Evolutionary conservation across 2,113 vertebrate genomes (phyloP), one percentile per base, ranked within the genome.

Genomic region (Burhinus oedicnemus): DNA sequence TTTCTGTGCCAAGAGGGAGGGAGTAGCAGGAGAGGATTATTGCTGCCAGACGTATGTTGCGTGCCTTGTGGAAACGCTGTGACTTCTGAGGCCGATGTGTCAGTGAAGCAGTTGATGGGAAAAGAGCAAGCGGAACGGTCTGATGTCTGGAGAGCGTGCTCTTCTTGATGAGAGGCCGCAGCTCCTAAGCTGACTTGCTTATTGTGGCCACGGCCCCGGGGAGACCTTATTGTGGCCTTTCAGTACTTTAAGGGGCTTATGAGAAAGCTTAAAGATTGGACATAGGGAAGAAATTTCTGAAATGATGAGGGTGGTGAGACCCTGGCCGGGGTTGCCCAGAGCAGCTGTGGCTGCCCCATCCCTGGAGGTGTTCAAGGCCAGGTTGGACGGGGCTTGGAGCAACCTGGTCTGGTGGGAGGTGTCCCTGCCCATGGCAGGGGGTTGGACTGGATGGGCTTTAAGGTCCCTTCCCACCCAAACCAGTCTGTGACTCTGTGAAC

Each of bases 361-460:
- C 47, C 47, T 49, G 47, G 47, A 49, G 47, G 47, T 47, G 45
- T 49, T 23, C 47, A 49, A 49, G 47, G 47, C 47, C 47, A 23
- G 47, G 47, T 49, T 49, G 47, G 47, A 22, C 47, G 47, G 47
- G 47, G 47, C 47, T 54, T 8, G 52, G 38, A 26, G 51, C 29
- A 11, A 4, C 18, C 36, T 38, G 55, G 2, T 14, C 18, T 13
- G 1, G 45, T 26, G 6, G 44, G 5, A 25, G 55, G 5, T 40
- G 65, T 29, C 55, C 55, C 20, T 69, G 64, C 45, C 5, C 21
- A 3, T 6, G 32, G 62, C 44, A 16, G 32, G 14, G 26, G 21
- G 4, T 12, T 45, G 20, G 18, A 22, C 17, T 18, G 3, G 27
- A 0, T 44, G 49, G 0, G 0, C 27, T 38, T n/a, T 5, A 2